Evolutionary conservation across 1,140 invertebrate genomes (phyloP), one percentile per base, ranked within the genome.

Genomic region (Pseudobourletiella spinata): DNA sequence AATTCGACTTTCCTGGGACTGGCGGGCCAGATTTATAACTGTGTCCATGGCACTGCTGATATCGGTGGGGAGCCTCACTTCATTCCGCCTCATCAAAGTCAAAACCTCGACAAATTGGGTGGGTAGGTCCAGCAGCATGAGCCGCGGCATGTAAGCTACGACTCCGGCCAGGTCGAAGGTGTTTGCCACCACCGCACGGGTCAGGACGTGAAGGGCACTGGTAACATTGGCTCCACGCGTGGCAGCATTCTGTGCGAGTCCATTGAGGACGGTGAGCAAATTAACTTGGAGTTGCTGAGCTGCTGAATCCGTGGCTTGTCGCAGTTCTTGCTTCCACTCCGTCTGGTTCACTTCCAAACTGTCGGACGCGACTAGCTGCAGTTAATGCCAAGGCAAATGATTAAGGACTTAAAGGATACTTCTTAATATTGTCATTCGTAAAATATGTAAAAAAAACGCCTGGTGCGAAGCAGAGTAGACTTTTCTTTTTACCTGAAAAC

Each of bases 1-100:
- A 39, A 66, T 66, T 62, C 64, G 56, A 39, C 59, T 63, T 20
- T 58, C 64, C 28, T 66, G 52, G n/a, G 64, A 54, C 44, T 66
- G 64, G 16, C 64, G 43, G n/a, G 44, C 30, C 1, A 66, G 14
- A 15, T 46, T 29, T 2, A 57, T 28, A 26, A 66, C 42, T 35
- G 30, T 62, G 50, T 66, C 64, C 15, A 66, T 59, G 35, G 64
- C 54, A 22, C 52, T 39, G 48, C 59, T 63, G 4, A 66, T 57
- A 48, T 63, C 61, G 35, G 15, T 44, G 25, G 64, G 64, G 26
- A 59, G 44, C 26, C 64, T 43, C 14, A 66, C 59, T 46, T 66
- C 44, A 35, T 66, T 58, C 16, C 57, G 58, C 18, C 64, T 29
- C 1, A 66, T 57, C 4, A 62, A 48, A 29, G 29, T 28, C 30